These are phyloP conservation scores for Pemphigus obesinymphae DNA, from an alignment of 1,140 invertebrate genomes.

Conservation along the genomic window DNA sequence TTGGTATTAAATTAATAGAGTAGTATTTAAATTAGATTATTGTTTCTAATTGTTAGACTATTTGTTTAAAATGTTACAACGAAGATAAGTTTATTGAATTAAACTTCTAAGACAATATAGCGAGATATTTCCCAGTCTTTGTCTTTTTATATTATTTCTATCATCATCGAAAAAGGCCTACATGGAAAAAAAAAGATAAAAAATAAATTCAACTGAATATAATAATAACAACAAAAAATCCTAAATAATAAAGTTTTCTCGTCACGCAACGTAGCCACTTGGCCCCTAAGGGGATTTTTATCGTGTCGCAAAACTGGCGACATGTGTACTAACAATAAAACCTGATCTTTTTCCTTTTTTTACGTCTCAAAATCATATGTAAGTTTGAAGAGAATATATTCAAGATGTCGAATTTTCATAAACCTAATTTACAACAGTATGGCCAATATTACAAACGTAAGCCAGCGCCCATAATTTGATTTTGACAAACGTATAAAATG, in stretches of 20 bases:
- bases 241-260: conserved; percentile 41
- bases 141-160: neutral
- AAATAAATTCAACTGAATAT: conserved; percentile 5
- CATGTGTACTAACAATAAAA: conserved; percentile 40
- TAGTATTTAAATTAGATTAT: too few species aligned
- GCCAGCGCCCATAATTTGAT: too few species aligned
- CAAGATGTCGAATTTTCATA: neutral
- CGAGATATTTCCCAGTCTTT: too few species aligned
- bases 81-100: too few species aligned
- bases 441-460: too few species aligned
- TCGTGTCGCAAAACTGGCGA: conserved; percentile 38
- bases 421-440: neutral
- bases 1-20: too few species aligned
- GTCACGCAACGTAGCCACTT: conserved; percentile 29
- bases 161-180: neutral
- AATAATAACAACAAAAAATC: conserved; percentile 33
- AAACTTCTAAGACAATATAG: too few species aligned
- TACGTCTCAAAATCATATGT: neutral
- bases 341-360: conserved; percentile 18
- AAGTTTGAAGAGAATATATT: neutral
- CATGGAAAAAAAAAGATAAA: neutral
- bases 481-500: too few species aligned
- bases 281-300: conserved; percentile 36
- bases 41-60: too few species aligned
- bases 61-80: too few species aligned